Evolutionary conservation across 2,797 vertebrate species (phyloP).

Genomic region (Labeo calbasu): DNA sequence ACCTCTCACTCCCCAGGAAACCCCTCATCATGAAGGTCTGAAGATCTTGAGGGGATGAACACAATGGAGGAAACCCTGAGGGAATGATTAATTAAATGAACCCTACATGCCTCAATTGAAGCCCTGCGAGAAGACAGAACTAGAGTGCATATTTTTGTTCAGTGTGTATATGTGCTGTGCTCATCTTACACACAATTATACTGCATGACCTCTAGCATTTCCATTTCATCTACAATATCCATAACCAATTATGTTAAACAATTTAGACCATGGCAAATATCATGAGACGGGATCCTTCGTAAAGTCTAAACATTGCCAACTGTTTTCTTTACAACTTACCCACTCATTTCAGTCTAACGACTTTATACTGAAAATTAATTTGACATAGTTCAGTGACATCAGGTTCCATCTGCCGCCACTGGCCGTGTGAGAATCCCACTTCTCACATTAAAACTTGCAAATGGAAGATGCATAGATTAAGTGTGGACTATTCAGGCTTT

Average conservation of each 20-base stretch:
- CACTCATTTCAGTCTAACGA: neutral
- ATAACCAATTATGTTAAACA: conserved; percentile 32
- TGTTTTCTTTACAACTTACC: neutral
- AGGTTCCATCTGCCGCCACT: conserved; percentile 19
- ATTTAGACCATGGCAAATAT: conserved; percentile 20
- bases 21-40: conserved; percentile 26
- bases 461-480: conserved; percentile 53
- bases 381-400: neutral
- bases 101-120: conserved; percentile 12
- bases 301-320: conserved; percentile 17
- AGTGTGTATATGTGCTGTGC: conserved; percentile 8
- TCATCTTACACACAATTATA: conserved; percentile 10
- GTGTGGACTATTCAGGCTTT: conserved; percentile 57
- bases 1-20: conserved; percentile 64
- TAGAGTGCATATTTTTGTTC: conserved; percentile 29
- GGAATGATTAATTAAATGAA: conserved; percentile 24
- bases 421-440: neutral
- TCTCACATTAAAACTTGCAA: conserved; percentile 40
- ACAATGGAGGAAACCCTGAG: conserved; percentile 60
- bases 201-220: neutral
- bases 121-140: neutral
- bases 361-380: conserved; percentile 5
- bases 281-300: neutral
- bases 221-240: conserved; percentile 18
- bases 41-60: conserved; percentile 58